A percentile compares a stretch with the other conserved stretches of the same genome.
phyloP scores from a whole-genome alignment of 2,888 invertebrate genomes.

The Chorisops tibialis region DNA sequence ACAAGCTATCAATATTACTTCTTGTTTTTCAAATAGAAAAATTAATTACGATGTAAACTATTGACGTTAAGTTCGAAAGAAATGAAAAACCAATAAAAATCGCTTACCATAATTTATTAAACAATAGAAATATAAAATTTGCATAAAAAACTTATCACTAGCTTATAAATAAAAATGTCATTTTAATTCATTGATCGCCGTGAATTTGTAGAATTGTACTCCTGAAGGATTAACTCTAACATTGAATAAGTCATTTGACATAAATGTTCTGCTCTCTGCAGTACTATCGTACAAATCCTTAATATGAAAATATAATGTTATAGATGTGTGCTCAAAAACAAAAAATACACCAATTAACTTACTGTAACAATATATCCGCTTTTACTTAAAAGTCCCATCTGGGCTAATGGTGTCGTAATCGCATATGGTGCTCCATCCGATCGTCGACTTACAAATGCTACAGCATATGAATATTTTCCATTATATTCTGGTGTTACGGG shows the following conservation, averaged over 20 bases:
- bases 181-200: too few species aligned
- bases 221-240: conserved; percentile 40
- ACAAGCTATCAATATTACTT: too few species aligned
- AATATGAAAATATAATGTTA: conserved; percentile 6
- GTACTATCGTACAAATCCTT: conserved; percentile 38
- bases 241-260: conserved; percentile 30
- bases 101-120: too few species aligned
- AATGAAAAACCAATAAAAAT: too few species aligned
- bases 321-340: neutral
- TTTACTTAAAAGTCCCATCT: conserved; percentile 45
- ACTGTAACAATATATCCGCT: conserved; percentile 46
- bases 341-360: conserved; percentile 18
- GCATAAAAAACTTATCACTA: too few species aligned
- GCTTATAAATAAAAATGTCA: too few species aligned
- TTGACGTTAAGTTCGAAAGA: too few species aligned
- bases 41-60: too few species aligned
- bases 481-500: conserved; percentile 47
- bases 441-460: conserved; percentile 53
- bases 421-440: conserved; percentile 50
- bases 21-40: too few species aligned
- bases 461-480: conserved; percentile 52
- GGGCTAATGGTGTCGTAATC: conserved; percentile 42
- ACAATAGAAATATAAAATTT: too few species aligned
- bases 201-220: conserved; percentile 40
- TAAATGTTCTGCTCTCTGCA: conserved; percentile 27